A percentile compares a stretch with the other conserved stretches of the same genome.
phyloP scores from a whole-genome alignment of 2,113 vertebrate genomes.

The Corapipo altera region DNA sequence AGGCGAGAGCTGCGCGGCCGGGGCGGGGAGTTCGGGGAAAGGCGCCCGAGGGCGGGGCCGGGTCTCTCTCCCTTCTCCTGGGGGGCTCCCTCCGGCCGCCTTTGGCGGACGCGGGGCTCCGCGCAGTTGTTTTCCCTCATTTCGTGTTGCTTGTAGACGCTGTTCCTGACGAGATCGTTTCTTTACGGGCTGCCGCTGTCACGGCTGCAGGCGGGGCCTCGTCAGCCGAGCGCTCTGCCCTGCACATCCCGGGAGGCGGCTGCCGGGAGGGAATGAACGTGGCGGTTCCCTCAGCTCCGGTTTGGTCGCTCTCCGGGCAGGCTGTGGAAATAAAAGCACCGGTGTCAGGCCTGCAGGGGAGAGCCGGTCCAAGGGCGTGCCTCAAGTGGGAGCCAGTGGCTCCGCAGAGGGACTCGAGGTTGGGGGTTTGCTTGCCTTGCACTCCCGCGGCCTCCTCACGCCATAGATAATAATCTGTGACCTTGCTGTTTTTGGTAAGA shows the following conservation, averaged over 20 bases:
- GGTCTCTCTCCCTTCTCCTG: accelerated
- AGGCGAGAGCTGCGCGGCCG: neutral
- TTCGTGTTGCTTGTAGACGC: accelerated
- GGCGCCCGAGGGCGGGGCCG: accelerated
- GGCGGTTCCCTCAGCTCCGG: accelerated
- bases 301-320: accelerated
- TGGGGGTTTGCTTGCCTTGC: accelerated
- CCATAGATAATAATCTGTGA: accelerated
- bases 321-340: accelerated
- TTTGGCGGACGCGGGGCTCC: accelerated
- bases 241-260: accelerated
- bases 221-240: accelerated
- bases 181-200: neutral
- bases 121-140: accelerated
- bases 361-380: neutral
- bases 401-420: accelerated
- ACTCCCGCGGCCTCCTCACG: neutral
- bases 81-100: neutral
- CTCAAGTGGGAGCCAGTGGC: accelerated
- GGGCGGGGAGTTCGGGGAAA: neutral
- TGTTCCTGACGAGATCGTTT: accelerated
- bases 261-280: accelerated
- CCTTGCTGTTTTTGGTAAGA: neutral
- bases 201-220: neutral
- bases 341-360: neutral